Base-by-base conservation (phyloP, 1,140 invertebrate species). In the Subanguina moxae region DNA sequence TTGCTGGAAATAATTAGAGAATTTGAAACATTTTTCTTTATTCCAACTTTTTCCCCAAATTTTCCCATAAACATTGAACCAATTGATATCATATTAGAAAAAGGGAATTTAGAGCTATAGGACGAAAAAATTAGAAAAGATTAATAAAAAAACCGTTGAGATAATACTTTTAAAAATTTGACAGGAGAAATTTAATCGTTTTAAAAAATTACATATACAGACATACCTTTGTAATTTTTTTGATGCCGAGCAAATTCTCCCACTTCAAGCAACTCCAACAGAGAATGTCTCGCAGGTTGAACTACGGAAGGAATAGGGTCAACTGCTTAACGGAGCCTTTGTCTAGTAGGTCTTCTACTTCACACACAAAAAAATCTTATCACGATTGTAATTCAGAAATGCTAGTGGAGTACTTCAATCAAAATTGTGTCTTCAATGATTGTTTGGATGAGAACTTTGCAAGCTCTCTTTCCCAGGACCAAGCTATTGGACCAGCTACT, bases 401-500 rank as follows among this genome's bases (percentile, higher is more conserved):
- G 57, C 68, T 78, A 32, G 70, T 78, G 1, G 71, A 80, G 23
- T 80, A 80, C 57, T 80, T 80, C 46, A 68, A 80, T 45, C 68
- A 62, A 25, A 38, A 62, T 62, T 62, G 27, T 23, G 58, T 76
- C 25, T 76, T 62, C 57, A 38, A 38, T 38, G 77, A 79, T 48
- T 77, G 67, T 43, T 28, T 80, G 63, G 66, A 77, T 43, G 42
- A 68, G 27, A 76, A 76, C 21, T 76, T 65, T 63, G 70, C 71
- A 1, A 21, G 71, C 25, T n/a, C 1, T 7, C 1, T 71, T 9
- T 76, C 42, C 23, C 56, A 52, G 13, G 69, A 68, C 15, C 59
- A 71, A 5, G 74, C 52, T 43, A 57, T 80, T 11, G 75, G 77
- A 38, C 72, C 79, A 1, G 73, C 67, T 56, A 73, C 78, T 17